Conservation (phyloP, 2,113 vertebrate species). For the Neomonachus schauinslandi region DNA sequence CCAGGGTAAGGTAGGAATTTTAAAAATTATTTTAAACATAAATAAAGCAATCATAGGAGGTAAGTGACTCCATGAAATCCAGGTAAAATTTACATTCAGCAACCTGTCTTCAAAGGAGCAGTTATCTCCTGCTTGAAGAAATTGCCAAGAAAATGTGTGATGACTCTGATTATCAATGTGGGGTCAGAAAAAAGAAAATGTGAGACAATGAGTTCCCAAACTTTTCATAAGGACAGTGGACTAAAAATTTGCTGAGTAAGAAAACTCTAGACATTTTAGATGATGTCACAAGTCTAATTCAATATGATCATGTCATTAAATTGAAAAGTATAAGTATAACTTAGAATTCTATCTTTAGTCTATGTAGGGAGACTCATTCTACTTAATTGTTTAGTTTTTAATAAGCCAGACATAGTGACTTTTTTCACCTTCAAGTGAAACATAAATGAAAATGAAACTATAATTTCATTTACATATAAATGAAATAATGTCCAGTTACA, state of each 20-base stretch:
- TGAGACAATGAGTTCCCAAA: not conserved
- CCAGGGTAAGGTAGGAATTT: not conserved
- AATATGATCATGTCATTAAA: slow-evolving; percentile 66
- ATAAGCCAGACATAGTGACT: slow-evolving; percentile 60
- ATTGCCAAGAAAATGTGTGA: not conserved
- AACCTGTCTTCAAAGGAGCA: not conserved
- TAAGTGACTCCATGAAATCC: not conserved
- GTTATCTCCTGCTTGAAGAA: not conserved
- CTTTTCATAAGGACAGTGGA: not conserved
- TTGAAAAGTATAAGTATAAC: slow-evolving; percentile 75
- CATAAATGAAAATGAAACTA: slow-evolving; percentile 73
- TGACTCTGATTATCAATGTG: not conserved
- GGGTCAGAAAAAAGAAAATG: not conserved
- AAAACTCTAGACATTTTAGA: slow-evolving; percentile 44
- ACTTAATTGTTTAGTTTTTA: slow-evolving; percentile 71
- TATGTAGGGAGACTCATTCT: slow-evolving; percentile 59
- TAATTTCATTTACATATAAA: slow-evolving; percentile 82
- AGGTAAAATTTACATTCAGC: not conserved
- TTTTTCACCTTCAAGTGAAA: slow-evolving; percentile 58
- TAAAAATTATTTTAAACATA: not conserved
- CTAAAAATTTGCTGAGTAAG: slow-evolving; percentile 37
- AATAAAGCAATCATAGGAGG: not conserved
- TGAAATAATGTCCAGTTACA: slow-evolving; percentile 79
- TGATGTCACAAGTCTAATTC: slow-evolving; percentile 39
- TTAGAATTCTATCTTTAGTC: slow-evolving; percentile 70